Base-by-base conservation (phyloP, 2,888 invertebrate genomes). In the Brachyptera putata region DNA sequence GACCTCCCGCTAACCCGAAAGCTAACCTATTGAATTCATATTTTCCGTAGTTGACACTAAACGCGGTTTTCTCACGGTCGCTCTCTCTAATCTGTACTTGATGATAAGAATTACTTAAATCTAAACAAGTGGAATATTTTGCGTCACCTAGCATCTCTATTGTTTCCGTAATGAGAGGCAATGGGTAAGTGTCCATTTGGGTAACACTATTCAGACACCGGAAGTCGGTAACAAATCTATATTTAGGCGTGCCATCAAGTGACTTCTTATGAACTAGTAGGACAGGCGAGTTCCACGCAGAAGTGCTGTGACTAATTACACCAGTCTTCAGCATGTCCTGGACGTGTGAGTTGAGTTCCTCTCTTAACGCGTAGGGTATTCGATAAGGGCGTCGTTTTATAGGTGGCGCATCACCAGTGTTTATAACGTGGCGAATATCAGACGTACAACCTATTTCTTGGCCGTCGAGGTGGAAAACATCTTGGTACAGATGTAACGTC, bases 31-130 rank as follows among this genome's bases (percentile, higher is more conserved):
- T 36, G 25, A 60, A 67, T 41, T 66, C 59, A 7, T 58, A 65
- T 21, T 65, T 61, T 4, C 64, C 65, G 13, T 26, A 34, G 1
- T 36, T 9, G 1, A 63, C 62, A 13, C 53, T 57, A 22, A 68
- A 66, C 1, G 66, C 66, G 1, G 65, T 66, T 50, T 66, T 66
- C 0, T 48, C 41, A 24, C 25, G 26, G 41, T 63, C 64, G 4
- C 59, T 37, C 14, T 41, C 22, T 1, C 16, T 43, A 3, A 67
- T 55, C 2, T 25, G 14, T 2, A 68, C 56, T 41, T 68, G 64
- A 50, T 65, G 63, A 25, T 62, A 68, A 1, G 67, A 66, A 1
- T 21, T 50, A 3, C 57, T 60, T 21, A 65, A 37, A 50, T 66
- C 64, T 4, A 66, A 39, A 1, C 63, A 63, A 0, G 60, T 56